Conservation (phyloP, 1,140 invertebrate species). For the Drosophila ogumai region DNA sequence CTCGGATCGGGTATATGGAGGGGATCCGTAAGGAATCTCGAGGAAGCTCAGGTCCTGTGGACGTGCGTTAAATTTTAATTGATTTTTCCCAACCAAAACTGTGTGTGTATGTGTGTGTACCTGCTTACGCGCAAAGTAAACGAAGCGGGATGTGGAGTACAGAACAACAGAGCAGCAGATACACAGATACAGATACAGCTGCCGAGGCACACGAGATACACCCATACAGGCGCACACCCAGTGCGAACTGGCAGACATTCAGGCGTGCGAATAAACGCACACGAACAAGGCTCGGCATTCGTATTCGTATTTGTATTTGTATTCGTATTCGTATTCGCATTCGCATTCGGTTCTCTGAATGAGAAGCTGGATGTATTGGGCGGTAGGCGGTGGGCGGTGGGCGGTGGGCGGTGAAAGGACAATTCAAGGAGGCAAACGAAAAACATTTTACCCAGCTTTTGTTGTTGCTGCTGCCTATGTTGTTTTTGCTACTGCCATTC, state of each 20-base stretch:
- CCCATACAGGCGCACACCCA: constrained; percentile 31
- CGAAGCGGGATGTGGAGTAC: constrained; percentile 71
- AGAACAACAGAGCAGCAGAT: constrained; percentile 59
- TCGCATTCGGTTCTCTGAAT: constrained; percentile 63
- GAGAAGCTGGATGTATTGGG: constrained; percentile 28
- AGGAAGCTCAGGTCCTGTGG: constrained; percentile 21
- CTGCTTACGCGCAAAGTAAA: constrained; percentile 66
- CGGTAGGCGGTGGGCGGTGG: background rate
- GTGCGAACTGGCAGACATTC: constrained; percentile 71
- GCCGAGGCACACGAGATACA: constrained; percentile 11
- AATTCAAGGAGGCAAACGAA: constrained; percentile 77
- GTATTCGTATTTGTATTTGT: constrained; percentile 44
- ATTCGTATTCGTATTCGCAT: constrained; percentile 48
- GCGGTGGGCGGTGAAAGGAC: constrained; percentile 56
- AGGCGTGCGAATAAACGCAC: constrained; percentile 68
- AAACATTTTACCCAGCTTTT: constrained; percentile 60
- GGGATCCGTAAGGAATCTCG: constrained; percentile 28
- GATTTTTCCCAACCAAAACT: constrained; percentile 72
- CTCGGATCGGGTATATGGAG: background rate
- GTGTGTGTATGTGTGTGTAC: constrained; percentile 44
- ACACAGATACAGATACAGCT: constrained; percentile 37
- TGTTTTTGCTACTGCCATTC: constrained; percentile 41
- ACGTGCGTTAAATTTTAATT: constrained; percentile 81
- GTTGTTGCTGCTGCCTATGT: constrained; percentile 27
- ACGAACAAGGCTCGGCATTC: constrained; percentile 42